Percentiles rank a stretch among this genome's conserved stretches.
Conservation (phyloP, 1,140 invertebrate species). For the Littorina saxatilis region DNA sequence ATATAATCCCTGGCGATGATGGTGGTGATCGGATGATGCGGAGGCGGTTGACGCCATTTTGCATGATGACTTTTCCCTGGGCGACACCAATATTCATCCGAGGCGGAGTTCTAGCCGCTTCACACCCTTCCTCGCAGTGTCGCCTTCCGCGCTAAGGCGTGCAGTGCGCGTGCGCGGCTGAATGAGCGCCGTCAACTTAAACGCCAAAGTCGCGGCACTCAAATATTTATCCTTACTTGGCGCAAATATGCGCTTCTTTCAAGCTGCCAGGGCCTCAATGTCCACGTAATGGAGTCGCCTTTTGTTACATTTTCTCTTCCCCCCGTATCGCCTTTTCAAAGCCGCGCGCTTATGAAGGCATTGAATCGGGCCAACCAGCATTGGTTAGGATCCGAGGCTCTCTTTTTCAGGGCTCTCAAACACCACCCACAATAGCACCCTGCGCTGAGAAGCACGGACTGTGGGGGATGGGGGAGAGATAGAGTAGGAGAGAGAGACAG, state of each 20-base stretch:
- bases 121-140: slow-evolving; percentile 18
- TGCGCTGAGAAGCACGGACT: too few relatives aligned
- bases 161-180: not conserved
- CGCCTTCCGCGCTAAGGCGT: slow-evolving; percentile 32
- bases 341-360: slow-evolving; percentile 30
- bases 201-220: slow-evolving; percentile 39
- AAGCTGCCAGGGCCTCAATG: slow-evolving; percentile 20
- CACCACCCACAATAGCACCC: slow-evolving; percentile 17
- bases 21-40: too few relatives aligned
- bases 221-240: slow-evolving; percentile 38
- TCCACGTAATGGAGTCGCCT: slow-evolving; percentile 38
- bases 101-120: not conserved
- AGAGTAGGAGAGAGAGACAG: slow-evolving; percentile 3
- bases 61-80: too few relatives aligned
- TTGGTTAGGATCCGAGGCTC: slow-evolving; percentile 25
- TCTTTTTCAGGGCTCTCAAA: slow-evolving; percentile 28
- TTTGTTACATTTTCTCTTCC: slow-evolving; percentile 36
- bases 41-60: too few relatives aligned
- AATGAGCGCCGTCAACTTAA: slow-evolving; percentile 29
- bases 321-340: not conserved
- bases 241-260: slow-evolving; percentile 37
- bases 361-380: slow-evolving; percentile 24
- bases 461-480: not conserved
- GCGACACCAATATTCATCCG: too few relatives aligned
- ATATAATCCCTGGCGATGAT: too few relatives aligned